phyloP scores from a whole-genome alignment of 2,888 invertebrate genomes.

The Parelbella ahira region DNA sequence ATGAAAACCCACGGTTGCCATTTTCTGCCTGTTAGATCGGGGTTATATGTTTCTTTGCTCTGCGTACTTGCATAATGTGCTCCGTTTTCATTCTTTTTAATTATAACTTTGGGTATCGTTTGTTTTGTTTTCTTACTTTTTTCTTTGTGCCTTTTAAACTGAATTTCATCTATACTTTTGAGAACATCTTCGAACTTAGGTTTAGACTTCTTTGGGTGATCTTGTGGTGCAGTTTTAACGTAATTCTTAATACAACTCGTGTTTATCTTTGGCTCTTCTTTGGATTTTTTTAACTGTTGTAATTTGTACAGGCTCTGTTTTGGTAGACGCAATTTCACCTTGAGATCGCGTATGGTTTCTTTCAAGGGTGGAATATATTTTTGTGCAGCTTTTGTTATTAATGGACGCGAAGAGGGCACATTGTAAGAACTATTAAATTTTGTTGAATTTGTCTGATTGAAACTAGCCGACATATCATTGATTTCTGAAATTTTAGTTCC shows the following conservation, averaged over 20 bases:
- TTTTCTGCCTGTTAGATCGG: conserved; percentile 72
- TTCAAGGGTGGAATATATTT: conserved; percentile 75
- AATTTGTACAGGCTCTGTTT: conserved; percentile 63
- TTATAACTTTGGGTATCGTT: conserved; percentile 70
- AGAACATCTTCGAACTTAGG: conserved; percentile 78
- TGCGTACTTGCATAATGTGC: conserved; percentile 70
- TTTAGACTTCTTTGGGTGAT: conserved; percentile 63
- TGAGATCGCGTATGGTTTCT: conserved; percentile 60
- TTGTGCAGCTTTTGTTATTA: conserved; percentile 74
- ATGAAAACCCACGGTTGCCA: conserved; percentile 78
- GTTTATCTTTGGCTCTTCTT: conserved; percentile 52
- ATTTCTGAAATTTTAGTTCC: conserved; percentile 61
- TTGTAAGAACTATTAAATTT: conserved; percentile 35
- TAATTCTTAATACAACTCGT: conserved; percentile 35
- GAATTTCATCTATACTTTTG: conserved; percentile 73
- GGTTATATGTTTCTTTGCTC: conserved; percentile 49
- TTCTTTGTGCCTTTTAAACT: conserved; percentile 65
- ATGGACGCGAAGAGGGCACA: conserved; percentile 44
- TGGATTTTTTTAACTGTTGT: conserved; percentile 63
- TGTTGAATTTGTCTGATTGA: conserved; percentile 41
- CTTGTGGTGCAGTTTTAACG: conserved; percentile 36
- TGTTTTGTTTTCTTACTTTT: conserved; percentile 60
- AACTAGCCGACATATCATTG: conserved; percentile 43
- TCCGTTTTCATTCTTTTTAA: conserved; percentile 70
- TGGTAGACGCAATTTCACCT: conserved; percentile 68